A percentile compares a stretch with the other conserved stretches of the same genome.
Evolutionary conservation across 2,797 vertebrate genomes (phyloP).

Genomic region (Melanogrammus aeglefinus): DNA sequence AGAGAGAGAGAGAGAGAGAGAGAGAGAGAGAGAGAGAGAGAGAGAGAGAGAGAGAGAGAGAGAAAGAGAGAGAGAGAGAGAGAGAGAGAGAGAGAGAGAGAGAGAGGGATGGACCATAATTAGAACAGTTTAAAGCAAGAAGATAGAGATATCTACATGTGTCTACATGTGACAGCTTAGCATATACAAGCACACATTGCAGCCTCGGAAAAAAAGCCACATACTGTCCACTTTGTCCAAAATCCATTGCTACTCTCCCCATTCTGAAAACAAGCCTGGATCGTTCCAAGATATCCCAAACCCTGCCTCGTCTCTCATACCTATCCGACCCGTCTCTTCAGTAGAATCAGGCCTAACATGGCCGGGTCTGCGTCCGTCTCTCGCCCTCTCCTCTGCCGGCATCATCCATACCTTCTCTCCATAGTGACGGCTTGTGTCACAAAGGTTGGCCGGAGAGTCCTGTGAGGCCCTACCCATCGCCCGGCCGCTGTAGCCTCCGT

Average conservation of each 20-base stretch:
- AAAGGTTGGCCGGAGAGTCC: constrained; percentile 1
- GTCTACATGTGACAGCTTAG: neutral
- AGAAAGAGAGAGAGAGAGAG: no score
- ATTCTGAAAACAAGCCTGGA: constrained; percentile 3
- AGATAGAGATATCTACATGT: constrained; percentile 41
- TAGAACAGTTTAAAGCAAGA: constrained; percentile 60
- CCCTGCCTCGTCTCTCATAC: neutral
- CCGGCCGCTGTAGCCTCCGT: constrained; percentile 45
- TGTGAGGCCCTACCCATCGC: neutral
- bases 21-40: no score
- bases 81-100: no score
- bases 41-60: constrained; percentile 18
- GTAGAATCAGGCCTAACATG: neutral
- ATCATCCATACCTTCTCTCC: neutral
- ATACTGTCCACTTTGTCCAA: constrained; percentile 8
- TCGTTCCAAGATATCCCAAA: no score
- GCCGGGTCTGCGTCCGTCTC: no score
- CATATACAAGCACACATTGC: neutral
- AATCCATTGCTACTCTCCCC: constrained; percentile 19
- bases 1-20: no score
- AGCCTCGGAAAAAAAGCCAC: constrained; percentile 46
- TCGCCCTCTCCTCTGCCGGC: neutral
- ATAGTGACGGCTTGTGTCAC: neutral
- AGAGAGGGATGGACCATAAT: constrained; percentile 41
- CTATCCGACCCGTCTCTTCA: constrained; percentile 15